These are phyloP conservation scores for Rhinolophus sinicus DNA, from an alignment of 2,113 vertebrate genomes.

Conservation along the genomic window DNA sequence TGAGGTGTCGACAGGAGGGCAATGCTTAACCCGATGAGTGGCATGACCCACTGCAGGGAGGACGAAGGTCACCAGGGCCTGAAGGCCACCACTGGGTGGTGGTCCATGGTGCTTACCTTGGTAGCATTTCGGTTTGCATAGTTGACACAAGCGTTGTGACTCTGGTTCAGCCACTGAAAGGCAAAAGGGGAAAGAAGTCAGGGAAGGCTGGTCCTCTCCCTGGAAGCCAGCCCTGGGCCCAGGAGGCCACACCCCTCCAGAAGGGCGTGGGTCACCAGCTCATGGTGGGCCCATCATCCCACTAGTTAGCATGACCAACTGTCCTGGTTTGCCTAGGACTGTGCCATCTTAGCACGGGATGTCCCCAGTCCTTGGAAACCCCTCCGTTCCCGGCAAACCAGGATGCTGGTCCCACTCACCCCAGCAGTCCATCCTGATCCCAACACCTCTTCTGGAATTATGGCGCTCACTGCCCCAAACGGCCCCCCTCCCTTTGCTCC, in stretches of 20 bases:
- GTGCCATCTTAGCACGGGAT: neutral
- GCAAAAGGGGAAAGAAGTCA: slow-evolving; percentile 44
- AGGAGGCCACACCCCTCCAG: neutral
- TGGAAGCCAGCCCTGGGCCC: neutral
- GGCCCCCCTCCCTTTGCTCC: neutral
- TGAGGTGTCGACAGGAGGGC: neutral
- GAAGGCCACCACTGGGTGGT: fast-evolving
- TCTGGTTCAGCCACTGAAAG: slow-evolving; percentile 95
- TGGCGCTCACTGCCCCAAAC: fast-evolving
- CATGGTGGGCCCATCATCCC: neutral
- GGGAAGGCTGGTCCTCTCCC: neutral
- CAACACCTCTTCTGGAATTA: neutral
- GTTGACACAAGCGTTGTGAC: slow-evolving; percentile 97
- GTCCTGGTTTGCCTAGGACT: neutral
- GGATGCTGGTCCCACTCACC: neutral
- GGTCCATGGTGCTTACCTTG: slow-evolving; percentile 86
- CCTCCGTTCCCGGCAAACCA: neutral
- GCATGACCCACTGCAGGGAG: neutral
- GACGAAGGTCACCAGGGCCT: neutral
- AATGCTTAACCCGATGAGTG: neutral
- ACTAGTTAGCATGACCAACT: neutral
- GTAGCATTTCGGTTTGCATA: slow-evolving; percentile 96
- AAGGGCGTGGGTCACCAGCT: neutral
- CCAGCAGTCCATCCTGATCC: neutral
- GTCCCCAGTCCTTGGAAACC: neutral